Percentiles rank a stretch among this genome's conserved stretches.
Evolutionary conservation across 2,888 invertebrate species (phyloP).

Genomic region (Drosophila planitibia): DNA sequence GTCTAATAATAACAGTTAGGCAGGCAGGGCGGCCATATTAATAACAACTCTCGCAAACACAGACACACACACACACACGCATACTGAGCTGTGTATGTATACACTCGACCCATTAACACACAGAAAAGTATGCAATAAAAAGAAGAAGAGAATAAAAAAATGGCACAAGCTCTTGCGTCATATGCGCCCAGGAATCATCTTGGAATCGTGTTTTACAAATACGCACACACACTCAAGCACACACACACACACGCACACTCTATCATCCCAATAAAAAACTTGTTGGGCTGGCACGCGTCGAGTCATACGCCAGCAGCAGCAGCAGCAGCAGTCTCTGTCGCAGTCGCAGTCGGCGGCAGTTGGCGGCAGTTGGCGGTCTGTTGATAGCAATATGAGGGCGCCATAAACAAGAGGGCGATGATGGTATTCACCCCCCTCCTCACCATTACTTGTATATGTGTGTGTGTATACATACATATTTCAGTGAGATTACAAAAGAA

Average conservation of each 20-base stretch:
- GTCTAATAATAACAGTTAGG: conserved; percentile 12
- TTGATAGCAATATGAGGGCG: conserved; percentile 61
- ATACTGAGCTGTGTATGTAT: conserved; percentile 39
- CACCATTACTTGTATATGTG: neutral
- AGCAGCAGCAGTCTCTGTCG: conserved; percentile 12
- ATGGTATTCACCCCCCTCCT: conserved; percentile 19
- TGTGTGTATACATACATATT: neutral
- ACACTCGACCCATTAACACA: conserved; percentile 67
- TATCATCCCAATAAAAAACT: conserved; percentile 73
- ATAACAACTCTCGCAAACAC: conserved; percentile 52
- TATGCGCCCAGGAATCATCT: conserved; percentile 68
- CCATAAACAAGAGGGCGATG: conserved; percentile 55
- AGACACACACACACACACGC: conserved; percentile 8
- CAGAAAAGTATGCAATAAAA: conserved; percentile 78
- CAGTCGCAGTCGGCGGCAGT: conserved; percentile 8
- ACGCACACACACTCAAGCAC: conserved; percentile 13
- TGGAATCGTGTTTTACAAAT: conserved; percentile 46
- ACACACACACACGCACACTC: conserved; percentile 15
- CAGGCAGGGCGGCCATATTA: conserved; percentile 53
- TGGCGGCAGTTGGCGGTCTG: conserved; percentile 40
- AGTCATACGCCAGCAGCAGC: conserved; percentile 41
- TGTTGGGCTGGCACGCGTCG: conserved; percentile 66
- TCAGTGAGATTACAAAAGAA: conserved; percentile 39
- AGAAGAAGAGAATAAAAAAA: conserved; percentile 24
- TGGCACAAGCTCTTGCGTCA: conserved; percentile 71